Percentiles rank a stretch among this genome's conserved stretches.
These are phyloP conservation scores for Drosophila longiperda DNA, from an alignment of 2,888 invertebrate species.

Conservation along the genomic window DNA sequence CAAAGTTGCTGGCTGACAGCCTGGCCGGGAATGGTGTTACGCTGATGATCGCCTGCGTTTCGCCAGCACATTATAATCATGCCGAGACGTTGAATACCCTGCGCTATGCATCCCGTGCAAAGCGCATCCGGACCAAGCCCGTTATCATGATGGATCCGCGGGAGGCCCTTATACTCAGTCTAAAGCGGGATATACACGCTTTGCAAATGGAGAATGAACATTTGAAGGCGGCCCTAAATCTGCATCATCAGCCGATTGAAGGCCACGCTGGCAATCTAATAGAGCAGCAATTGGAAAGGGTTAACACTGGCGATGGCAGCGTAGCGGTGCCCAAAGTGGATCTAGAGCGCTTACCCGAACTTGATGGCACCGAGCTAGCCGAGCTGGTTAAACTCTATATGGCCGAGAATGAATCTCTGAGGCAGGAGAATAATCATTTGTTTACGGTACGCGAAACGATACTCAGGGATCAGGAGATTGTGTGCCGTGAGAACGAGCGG, in stretches of 20 bases:
- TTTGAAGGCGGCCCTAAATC: constrained; percentile 90
- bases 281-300: constrained; percentile 61
- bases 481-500: constrained; percentile 95
- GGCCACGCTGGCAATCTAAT: constrained; percentile 57
- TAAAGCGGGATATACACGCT: constrained; percentile 94
- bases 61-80: constrained; percentile 93
- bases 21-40: constrained; percentile 97
- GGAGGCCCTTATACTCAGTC: constrained; percentile 94
- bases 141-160: constrained; percentile 97
- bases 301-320: constrained; percentile 59
- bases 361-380: constrained; percentile 92
- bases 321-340: constrained; percentile 87
- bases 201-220: constrained; percentile 95
- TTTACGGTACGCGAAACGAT: constrained; percentile 92
- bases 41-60: constrained; percentile 97
- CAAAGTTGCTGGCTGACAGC: constrained; percentile 96
- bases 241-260: constrained; percentile 86
- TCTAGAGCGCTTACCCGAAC: constrained; percentile 89
- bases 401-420: constrained; percentile 90
- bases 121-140: constrained; percentile 96
- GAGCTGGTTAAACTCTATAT: constrained; percentile 94
- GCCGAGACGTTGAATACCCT: constrained; percentile 96
- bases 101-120: constrained; percentile 95
- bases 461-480: constrained; percentile 94
- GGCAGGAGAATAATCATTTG: constrained; percentile 94